Conservation (phyloP, 2,888 invertebrate species). For the Sipha maydis region DNA sequence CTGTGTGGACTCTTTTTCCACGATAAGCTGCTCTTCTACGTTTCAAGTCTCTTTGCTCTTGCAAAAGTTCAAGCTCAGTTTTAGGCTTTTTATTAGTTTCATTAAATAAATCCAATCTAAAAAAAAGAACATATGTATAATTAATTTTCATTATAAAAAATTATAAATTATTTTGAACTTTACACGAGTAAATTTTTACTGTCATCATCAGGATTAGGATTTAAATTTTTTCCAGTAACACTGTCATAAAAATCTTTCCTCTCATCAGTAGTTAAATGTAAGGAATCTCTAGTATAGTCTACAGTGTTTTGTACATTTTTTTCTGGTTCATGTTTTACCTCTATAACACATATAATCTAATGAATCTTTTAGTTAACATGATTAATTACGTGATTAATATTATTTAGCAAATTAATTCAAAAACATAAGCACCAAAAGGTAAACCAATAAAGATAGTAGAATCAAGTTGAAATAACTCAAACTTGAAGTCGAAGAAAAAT, state of each 20-base stretch:
- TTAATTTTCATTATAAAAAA: not conserved
- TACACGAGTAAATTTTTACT: conserved; percentile 32
- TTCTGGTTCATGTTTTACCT: conserved; percentile 27
- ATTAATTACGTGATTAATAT: no score
- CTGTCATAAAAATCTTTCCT: conserved; percentile 68
- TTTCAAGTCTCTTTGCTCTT: conserved; percentile 73
- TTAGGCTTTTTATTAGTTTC: conserved; percentile 35
- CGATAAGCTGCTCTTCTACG: conserved; percentile 73
- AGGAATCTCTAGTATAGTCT: conserved; percentile 67
- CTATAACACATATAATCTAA: conserved; percentile 40
- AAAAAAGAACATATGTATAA: conserved; percentile 13
- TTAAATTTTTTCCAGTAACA: conserved; percentile 67
- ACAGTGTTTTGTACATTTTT: conserved; percentile 68
- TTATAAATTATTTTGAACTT: not conserved
- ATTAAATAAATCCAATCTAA: conserved; percentile 15
- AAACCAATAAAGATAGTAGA: not conserved
- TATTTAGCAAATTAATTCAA: not conserved
- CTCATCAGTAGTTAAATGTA: conserved; percentile 67
- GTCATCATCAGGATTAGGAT: not conserved
- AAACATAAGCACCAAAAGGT: not conserved
- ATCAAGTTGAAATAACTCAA: no score
- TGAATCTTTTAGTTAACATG: not conserved
- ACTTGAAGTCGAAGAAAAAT: no score
- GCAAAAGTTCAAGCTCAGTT: conserved; percentile 68
- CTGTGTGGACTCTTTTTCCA: conserved; percentile 70